phyloP scores from a whole-genome alignment of 2,797 vertebrate genomes.

The Enteromius afrohamiltoni region DNA sequence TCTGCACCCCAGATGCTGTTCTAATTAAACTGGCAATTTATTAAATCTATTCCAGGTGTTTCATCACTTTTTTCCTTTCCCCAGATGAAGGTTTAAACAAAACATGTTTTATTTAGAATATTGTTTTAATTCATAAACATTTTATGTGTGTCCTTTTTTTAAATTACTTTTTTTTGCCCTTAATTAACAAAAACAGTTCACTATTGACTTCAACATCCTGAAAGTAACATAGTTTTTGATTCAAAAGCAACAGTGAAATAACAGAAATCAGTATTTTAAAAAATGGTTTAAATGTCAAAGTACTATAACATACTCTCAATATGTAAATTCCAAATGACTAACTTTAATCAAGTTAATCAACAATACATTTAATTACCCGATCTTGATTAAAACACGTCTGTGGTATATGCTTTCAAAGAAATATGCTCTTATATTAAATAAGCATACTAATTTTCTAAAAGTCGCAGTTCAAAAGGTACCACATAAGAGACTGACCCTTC shows the following conservation, averaged over 20 bases:
- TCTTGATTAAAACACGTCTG: not conserved
- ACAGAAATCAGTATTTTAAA: not conserved
- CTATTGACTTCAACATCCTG: not conserved
- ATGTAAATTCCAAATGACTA: not conserved
- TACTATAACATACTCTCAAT: not conserved
- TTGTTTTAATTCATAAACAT: not conserved
- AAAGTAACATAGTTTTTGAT: not conserved
- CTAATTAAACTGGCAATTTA: not conserved
- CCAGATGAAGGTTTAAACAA: not conserved
- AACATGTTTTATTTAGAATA: not conserved
- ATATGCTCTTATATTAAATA: not conserved
- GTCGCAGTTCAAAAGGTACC: not conserved
- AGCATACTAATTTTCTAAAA: constrained; percentile 8
- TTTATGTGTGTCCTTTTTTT: not conserved
- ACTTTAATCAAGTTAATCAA: not conserved
- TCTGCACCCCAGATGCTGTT: not conserved
- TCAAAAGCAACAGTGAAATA: not conserved
- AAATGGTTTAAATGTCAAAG: not conserved
- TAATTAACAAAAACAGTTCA: not conserved
- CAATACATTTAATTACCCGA: not conserved
- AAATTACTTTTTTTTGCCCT: not conserved
- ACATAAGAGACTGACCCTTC: not conserved
- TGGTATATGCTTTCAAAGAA: not conserved
- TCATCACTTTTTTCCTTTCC: not conserved
- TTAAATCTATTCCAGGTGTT: not conserved